Conservation (phyloP, 2,113 vertebrate genomes). For the Cynoglossus semilaevis region DNA sequence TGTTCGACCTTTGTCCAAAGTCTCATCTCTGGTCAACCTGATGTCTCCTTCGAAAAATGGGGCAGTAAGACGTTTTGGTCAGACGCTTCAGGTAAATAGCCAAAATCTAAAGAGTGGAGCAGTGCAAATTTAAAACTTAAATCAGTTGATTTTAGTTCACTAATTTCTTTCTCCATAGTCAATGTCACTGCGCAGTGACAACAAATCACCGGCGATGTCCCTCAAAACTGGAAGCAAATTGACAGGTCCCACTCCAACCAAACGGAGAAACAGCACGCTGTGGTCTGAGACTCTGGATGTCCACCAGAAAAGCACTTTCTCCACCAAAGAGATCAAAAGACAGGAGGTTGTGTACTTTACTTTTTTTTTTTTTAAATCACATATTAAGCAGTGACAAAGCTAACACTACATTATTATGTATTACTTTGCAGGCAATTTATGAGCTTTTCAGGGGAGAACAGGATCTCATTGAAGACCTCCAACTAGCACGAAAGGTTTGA, state of each 20-base stretch:
- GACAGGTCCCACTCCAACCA: slow-evolving; percentile 86
- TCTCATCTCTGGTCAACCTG: slow-evolving; percentile 94
- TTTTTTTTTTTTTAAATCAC: neutral
- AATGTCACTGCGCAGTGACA: slow-evolving; percentile 59
- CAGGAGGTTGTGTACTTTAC: slow-evolving; percentile 83
- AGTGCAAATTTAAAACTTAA: neutral
- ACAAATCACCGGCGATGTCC: slow-evolving; percentile 81
- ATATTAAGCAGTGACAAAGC: neutral
- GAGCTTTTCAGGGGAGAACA: slow-evolving; percentile 94
- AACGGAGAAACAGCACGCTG: slow-evolving; percentile 88
- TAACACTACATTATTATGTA: neutral
- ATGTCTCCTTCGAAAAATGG: slow-evolving; percentile 97
- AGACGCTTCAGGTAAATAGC: slow-evolving; percentile 90
- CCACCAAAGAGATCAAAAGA: slow-evolving; percentile 92
- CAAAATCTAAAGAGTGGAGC: neutral
- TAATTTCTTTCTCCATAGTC: slow-evolving; percentile 33
- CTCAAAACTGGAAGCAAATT: slow-evolving; percentile 83
- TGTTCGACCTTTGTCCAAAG: slow-evolving; percentile 86
- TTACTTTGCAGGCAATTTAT: slow-evolving; percentile 84
- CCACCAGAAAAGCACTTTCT: slow-evolving; percentile 88
- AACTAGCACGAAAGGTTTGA: slow-evolving; percentile 91
- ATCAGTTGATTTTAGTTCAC: neutral
- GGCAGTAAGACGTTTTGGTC: slow-evolving; percentile 92
- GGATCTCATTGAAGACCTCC: slow-evolving; percentile 96
- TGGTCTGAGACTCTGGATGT: slow-evolving; percentile 93